A percentile compares a stretch with the other conserved stretches of the same genome.
phyloP scores from a whole-genome alignment of 37 sponge, comb jelly and placozoan genomes.

The Halichondria panicea region DNA sequence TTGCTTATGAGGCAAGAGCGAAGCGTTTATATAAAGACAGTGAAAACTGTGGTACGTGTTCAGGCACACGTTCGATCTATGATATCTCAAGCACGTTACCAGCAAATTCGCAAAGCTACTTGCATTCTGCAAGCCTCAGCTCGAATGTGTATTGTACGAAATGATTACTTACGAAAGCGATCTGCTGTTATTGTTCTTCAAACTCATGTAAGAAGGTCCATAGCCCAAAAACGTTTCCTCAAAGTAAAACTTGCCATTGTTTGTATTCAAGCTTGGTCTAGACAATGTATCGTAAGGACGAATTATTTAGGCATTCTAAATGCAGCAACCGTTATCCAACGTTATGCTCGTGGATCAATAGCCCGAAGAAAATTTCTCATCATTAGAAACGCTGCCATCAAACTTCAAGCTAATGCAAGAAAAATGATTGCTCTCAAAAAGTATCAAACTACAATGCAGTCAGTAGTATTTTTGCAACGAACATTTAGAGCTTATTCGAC shows the following conservation, averaged over 20 bases:
- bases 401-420: constrained; percentile 25
- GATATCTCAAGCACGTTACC: not conserved
- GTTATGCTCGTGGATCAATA: constrained; percentile 7
- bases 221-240: not conserved
- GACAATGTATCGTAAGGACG: constrained; percentile 19
- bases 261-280: constrained; percentile 25
- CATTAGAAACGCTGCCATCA: constrained; percentile 25
- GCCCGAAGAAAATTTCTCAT: constrained; percentile 3
- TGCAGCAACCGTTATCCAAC: constrained; percentile 40
- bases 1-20: constrained; percentile 4
- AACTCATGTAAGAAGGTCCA: not conserved
- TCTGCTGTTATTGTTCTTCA: not conserved
- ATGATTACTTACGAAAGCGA: not conserved
- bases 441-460: not conserved
- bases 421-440: constrained; percentile 6
- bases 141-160: constrained; percentile 13
- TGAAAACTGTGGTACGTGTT: no score
- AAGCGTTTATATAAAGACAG: not conserved
- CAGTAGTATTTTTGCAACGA: constrained; percentile 29
- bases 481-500: constrained; percentile 1
- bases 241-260: constrained; percentile 27
- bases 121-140: constrained; percentile 16
- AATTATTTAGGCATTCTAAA: constrained; percentile 8
- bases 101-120: not conserved
- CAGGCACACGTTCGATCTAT: no score